Evolutionary conservation across 2,797 vertebrate genomes (phyloP).

Genomic region (Astyanax mexicanus): DNA sequence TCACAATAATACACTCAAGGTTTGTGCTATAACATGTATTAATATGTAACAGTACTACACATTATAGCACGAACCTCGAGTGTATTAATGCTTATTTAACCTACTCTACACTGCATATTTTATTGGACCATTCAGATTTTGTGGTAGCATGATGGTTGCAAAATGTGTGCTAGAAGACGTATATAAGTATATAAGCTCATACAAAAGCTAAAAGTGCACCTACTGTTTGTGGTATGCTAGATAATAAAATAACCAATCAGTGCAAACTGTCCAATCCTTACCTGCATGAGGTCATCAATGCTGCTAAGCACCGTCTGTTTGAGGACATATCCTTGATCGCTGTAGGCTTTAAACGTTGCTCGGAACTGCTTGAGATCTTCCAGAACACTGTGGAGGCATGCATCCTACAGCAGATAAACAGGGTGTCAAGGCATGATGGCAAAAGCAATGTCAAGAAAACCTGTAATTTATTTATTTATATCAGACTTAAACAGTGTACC

Average conservation of each 20-base stretch:
- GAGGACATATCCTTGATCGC: constrained; percentile 49
- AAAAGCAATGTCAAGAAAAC: background rate
- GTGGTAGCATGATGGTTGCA: too few relatives aligned
- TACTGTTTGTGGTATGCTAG: background rate
- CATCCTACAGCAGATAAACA: constrained; percentile 53
- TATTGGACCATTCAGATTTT: background rate
- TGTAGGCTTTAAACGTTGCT: constrained; percentile 58
- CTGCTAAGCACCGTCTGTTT: constrained; percentile 53
- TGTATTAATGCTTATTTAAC: too few relatives aligned
- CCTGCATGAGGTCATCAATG: constrained; percentile 71
- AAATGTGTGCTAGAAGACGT: too few relatives aligned
- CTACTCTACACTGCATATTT: background rate
- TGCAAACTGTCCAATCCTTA: constrained; percentile 37
- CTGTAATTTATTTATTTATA: background rate
- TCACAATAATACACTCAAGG: too few relatives aligned
- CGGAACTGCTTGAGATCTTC: constrained; percentile 72
- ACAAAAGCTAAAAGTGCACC: too few relatives aligned
- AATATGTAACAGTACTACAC: too few relatives aligned
- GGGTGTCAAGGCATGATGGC: background rate
- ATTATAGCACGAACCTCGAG: too few relatives aligned
- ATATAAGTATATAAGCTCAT: too few relatives aligned
- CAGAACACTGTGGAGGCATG: constrained; percentile 68
- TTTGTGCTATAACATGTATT: too few relatives aligned
- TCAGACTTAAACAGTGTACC: constrained; percentile 57
- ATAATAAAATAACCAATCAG: background rate